Conservation (phyloP, 1,140 invertebrate species). For the Drosophila kurseongensis region DNA sequence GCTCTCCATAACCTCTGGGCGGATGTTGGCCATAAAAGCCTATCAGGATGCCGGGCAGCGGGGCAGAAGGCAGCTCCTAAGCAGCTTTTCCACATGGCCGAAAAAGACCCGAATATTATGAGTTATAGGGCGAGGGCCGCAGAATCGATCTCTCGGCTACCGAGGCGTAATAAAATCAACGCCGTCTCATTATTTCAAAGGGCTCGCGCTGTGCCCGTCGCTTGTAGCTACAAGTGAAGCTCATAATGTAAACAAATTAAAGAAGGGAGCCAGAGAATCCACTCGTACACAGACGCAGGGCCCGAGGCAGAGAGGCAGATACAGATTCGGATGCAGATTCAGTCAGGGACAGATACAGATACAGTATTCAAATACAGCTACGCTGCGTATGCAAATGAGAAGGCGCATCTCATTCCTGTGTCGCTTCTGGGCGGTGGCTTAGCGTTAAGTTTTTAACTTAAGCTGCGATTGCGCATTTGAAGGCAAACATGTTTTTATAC, state of each 20-base stretch:
- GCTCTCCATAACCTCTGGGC: slow-evolving; percentile 23
- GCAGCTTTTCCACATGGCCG: slow-evolving; percentile 61
- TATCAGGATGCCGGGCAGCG: slow-evolving; percentile 38
- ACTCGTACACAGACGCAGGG: too few relatives aligned
- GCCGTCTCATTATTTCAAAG: slow-evolving; percentile 77
- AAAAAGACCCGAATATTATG: slow-evolving; percentile 63
- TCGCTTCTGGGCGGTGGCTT: slow-evolving; percentile 80
- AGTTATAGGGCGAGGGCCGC: slow-evolving; percentile 34
- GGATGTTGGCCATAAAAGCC: slow-evolving; percentile 70
- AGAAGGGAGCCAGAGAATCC: slow-evolving; percentile 36
- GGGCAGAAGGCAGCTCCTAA: slow-evolving; percentile 31
- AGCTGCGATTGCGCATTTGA: slow-evolving; percentile 83
- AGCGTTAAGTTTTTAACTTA: slow-evolving; percentile 72
- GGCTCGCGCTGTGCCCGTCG: slow-evolving; percentile 68
- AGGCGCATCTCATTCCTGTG: slow-evolving; percentile 34
- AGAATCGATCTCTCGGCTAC: slow-evolving; percentile 18
- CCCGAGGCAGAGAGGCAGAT: slow-evolving; percentile 4
- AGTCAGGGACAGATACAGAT: slow-evolving; percentile 15
- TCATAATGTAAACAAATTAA: slow-evolving; percentile 84
- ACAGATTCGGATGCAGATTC: slow-evolving; percentile 19
- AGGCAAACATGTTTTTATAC: slow-evolving; percentile 84
- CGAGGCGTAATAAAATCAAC: slow-evolving; percentile 74
- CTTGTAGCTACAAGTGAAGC: slow-evolving; percentile 81
- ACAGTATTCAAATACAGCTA: slow-evolving; percentile 12
- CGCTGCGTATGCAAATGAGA: slow-evolving; percentile 68